Conservation (phyloP, 2,113 vertebrate species). For the Nycticebus coucang region DNA sequence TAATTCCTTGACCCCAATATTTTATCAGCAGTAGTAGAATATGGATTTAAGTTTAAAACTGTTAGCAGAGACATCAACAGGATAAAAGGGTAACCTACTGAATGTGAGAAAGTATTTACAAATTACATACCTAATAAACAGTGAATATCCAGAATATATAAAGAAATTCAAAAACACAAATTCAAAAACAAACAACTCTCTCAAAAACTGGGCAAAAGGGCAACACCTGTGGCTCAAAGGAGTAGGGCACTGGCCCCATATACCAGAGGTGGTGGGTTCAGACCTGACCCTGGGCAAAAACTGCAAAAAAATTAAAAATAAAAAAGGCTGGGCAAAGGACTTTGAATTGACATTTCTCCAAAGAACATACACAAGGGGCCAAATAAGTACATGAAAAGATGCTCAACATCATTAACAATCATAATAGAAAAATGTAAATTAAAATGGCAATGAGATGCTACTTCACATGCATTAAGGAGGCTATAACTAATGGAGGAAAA, state of each 20-base stretch:
- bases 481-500: background rate
- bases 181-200: background rate
- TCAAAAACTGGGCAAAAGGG: background rate
- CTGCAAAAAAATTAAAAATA: no score
- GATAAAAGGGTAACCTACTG: background rate
- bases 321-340: background rate
- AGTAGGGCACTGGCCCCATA: no score
- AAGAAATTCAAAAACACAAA: background rate
- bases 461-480: background rate
- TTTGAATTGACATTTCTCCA: background rate
- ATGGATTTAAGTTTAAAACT: background rate
- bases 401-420: background rate
- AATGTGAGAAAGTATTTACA: background rate
- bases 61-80: no score
- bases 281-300: no score
- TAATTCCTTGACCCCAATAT: no score
- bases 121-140: background rate
- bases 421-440: background rate
- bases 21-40: no score
- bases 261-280: no score
- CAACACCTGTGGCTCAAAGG: no score
- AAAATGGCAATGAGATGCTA: background rate
- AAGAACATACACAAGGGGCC: background rate
- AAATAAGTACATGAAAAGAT: background rate
- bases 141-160: background rate